Evolutionary conservation across 1,140 invertebrate genomes (phyloP), one percentile per base, ranked within the genome.

Genomic region (Drosophila azteca): DNA sequence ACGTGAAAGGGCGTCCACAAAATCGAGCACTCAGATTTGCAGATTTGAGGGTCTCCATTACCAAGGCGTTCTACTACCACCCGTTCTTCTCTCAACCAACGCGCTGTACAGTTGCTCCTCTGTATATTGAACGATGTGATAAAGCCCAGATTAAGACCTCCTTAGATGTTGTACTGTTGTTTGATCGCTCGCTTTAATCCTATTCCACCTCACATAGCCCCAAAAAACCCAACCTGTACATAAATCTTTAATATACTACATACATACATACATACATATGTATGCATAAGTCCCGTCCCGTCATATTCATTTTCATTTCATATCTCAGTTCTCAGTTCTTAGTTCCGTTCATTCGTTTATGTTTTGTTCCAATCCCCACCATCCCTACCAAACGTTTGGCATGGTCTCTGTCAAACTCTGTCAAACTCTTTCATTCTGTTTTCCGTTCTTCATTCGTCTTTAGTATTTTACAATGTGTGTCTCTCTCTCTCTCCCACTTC

Each of bases 101-200:
- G 4, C 17, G n/a, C 15, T 71, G 68, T 71, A 71, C 54, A 71
- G 53, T 39, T 59, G 45, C 17, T 50, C 43, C 41, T 29, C 31
- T 71, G 66, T 70, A 52, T 13, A 39, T 39, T 39, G 35, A 69
- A 69, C 31, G 13, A 69, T 69, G 52, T 71, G 67, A 71, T 61
- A 61, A 71, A 49, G 31, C 70, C 15, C 43, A 53, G 22, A 20
- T 20, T 50, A 53, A 45, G 15, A 31, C 31, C 39, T 52, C 50
- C 22, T 29, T 77, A 9, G 31, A 71, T 74, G 61, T 82, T 77
- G 20, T 50, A 44, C n/a, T 39, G 54, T 69, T 39, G 54, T 69
- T 68, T 87, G 45, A 76, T 81, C 73, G 77, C 67, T 77, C 57
- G 77, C 63, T 85, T 63, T 67, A 31, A 75, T 44, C 48, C 22